Evolutionary conservation across 1,140 invertebrate genomes (phyloP), one percentile per base, ranked within the genome.

Genomic region (Spodoptera frugiperda): DNA sequence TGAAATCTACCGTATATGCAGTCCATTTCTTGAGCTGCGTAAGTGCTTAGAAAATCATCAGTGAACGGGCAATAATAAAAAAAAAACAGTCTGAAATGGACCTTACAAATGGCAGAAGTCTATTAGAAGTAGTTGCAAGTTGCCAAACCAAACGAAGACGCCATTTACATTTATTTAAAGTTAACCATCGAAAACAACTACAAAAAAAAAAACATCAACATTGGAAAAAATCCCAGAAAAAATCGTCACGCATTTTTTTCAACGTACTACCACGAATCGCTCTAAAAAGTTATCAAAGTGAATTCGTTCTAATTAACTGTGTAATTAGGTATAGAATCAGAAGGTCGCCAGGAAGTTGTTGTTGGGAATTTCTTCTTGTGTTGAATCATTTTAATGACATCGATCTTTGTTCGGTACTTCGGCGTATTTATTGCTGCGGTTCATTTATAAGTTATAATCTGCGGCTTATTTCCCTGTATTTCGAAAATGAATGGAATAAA

Each of bases 261-360:
- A 11, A 2, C 21, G 39, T 19, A 5, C 25, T 65, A 65, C 61
- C 4, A 10, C 17, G 61, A 65, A 65, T 48, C 44, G 61, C n/a
- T 48, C 15, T 65, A 49, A 65, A 65, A 68, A 68, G 65, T 30
- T n/a, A 48, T 68, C n/a, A 17, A 46, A 51, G 25, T 68, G 25
- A 68, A 68, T 67, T 65, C 67, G 65, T 59, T 71, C 55, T 77
- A 77, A 67, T 77, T 59, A 71, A 54, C 59, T 21, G 44, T 59
- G 44, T 77, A 77, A 70, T 77, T 59, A 77, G 65, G 14, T 51
- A 61, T 59, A 15, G 65, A 55, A 17, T 10, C 19, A 53, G 65
- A 77, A 77, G 76, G 76, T 54, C 67, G 61, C 39, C 70, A 68
- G 77, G 77, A 78, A 78, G 63, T 74, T n/a, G 33, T 1, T n/a